Conservation (phyloP, 2,797 vertebrate genomes). For the Lemur catta region DNA sequence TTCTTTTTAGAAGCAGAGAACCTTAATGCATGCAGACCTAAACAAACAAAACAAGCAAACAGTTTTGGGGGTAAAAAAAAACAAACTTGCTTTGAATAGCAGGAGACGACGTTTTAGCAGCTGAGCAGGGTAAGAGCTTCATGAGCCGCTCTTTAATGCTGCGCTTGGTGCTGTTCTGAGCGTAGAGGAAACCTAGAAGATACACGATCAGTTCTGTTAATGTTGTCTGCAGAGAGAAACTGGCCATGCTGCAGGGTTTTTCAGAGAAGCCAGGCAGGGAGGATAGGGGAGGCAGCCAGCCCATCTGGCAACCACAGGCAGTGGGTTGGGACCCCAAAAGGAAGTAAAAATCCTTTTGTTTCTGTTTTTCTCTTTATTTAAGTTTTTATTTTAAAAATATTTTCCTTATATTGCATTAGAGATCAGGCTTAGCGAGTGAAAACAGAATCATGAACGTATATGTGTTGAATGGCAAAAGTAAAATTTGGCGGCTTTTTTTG, state of each 20-base stretch:
- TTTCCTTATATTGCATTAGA: neutral
- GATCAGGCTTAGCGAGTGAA: neutral
- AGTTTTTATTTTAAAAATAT: neutral
- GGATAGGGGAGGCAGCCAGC: conserved; percentile 46
- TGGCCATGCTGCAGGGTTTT: conserved; percentile 63
- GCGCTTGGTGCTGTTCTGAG: conserved; percentile 90
- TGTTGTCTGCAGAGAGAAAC: conserved; percentile 65
- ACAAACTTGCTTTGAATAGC: conserved; percentile 96
- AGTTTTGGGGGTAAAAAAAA: neutral
- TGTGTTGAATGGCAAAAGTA: conserved; percentile 4
- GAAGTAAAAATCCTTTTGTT: conserved; percentile 38
- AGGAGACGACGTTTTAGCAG: conserved; percentile 91
- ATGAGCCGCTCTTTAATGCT: conserved; percentile 94
- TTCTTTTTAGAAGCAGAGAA: conserved; percentile 57
- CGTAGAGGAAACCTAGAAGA: conserved; percentile 93
- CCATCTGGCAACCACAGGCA: conserved; percentile 59
- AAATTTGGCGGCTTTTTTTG: neutral
- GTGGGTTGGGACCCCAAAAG: conserved; percentile 26
- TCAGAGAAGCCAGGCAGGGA: conserved; percentile 55
- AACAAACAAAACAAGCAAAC: conserved; percentile 64
- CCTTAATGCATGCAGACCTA: conserved; percentile 76
- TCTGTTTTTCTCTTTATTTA: neutral
- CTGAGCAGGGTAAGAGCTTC: conserved; percentile 94
- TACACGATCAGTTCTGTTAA: conserved; percentile 88
- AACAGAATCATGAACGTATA: neutral